phyloP scores from a whole-genome alignment of 2,113 vertebrate genomes.

The Patagioenas fasciata region DNA sequence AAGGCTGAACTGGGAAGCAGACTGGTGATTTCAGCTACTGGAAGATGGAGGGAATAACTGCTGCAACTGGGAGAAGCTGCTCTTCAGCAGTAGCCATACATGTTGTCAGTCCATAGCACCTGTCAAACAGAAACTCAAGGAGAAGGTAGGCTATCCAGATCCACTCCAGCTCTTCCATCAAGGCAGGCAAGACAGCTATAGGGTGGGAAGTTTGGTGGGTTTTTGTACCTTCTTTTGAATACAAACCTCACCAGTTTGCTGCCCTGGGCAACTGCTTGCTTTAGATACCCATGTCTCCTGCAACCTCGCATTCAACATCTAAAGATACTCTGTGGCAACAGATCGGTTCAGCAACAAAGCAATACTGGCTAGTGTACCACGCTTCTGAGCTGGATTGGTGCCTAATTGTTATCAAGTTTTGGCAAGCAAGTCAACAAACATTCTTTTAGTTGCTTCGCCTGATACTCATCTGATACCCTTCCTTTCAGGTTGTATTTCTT shows the following conservation, averaged over 20 bases:
- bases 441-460: not conserved
- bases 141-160: not conserved
- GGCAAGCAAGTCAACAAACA: not conserved
- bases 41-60: not conserved
- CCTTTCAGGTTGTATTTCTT: not conserved
- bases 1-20: not conserved
- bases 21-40: not conserved
- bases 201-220: not conserved
- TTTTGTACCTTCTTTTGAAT: not conserved
- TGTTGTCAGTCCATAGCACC: not conserved
- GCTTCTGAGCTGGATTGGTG: not conserved
- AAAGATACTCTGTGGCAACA: not conserved
- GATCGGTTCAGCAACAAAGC: not conserved
- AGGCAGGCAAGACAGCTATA: not conserved
- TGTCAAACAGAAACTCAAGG: too few species aligned
- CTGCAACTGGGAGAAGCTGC: not conserved
- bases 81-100: not conserved
- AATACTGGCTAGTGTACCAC: fast-evolving
- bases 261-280: not conserved
- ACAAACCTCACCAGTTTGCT: not conserved
- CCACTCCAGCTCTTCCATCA: not conserved
- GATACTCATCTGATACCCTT: not conserved
- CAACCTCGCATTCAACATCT: not conserved
- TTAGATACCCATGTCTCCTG: not conserved
- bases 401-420: not conserved